Conservation (phyloP, 2,113 vertebrate genomes). For the Pseudopipra pipra region DNA sequence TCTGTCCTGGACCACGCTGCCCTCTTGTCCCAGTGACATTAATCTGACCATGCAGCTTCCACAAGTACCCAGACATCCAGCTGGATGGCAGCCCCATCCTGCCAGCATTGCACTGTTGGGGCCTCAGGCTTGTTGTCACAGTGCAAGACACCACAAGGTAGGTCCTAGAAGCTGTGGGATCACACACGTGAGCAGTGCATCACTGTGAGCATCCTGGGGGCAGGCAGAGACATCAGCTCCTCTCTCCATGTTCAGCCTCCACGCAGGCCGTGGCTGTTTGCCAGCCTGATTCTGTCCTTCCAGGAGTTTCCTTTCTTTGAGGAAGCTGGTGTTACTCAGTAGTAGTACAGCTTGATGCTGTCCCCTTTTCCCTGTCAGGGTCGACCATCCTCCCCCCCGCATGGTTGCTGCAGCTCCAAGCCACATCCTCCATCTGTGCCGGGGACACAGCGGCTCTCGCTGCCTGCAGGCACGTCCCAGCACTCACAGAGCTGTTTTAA, state of each 20-base stretch:
- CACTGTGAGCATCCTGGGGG: neutral
- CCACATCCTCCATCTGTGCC: neutral
- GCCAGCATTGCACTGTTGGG: neutral
- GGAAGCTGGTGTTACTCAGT: accelerated
- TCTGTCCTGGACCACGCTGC: neutral
- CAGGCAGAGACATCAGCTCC: neutral
- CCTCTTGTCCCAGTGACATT: neutral
- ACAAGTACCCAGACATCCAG: neutral
- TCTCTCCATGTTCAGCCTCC: neutral
- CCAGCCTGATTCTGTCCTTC: neutral
- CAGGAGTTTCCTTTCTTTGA: neutral
- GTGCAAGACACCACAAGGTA: neutral
- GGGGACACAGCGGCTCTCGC: neutral
- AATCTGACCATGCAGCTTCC: neutral
- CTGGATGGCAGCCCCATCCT: neutral
- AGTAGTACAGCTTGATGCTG: neutral
- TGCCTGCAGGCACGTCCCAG: slow-evolving; percentile 9
- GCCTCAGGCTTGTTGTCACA: neutral
- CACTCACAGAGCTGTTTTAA: neutral
- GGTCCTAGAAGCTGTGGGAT: neutral
- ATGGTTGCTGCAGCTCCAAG: neutral
- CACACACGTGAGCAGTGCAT: neutral
- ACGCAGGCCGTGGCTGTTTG: neutral
- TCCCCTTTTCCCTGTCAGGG: neutral
- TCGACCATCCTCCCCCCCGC: accelerated